phyloP scores from a whole-genome alignment of 2,113 vertebrate species.

The Oriolus oriolus region DNA sequence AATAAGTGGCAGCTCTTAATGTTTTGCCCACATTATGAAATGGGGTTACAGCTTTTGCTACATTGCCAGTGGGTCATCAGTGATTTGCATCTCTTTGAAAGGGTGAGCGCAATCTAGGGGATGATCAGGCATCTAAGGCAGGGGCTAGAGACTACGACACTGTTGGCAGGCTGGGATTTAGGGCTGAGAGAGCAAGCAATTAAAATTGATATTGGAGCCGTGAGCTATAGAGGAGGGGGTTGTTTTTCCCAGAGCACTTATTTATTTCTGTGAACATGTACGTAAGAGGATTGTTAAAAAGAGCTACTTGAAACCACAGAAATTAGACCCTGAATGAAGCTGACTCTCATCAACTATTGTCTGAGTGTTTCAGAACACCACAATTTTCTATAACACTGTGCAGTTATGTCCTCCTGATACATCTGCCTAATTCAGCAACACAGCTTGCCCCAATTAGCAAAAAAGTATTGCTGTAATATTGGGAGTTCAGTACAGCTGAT shows the following conservation, averaged over 20 bases:
- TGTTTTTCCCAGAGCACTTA: not conserved
- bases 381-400: not conserved
- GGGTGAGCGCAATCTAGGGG: rapidly evolving
- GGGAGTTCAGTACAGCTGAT: not conserved
- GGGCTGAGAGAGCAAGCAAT: not conserved
- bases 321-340: not conserved
- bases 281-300: not conserved
- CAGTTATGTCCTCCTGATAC: not conserved
- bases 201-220: not conserved
- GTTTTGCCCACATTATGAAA: not conserved
- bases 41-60: not conserved
- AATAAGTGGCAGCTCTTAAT: not conserved
- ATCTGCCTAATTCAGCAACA: not conserved
- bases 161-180: not conserved
- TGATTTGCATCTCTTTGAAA: not conserved
- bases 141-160: not conserved
- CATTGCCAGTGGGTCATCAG: not conserved
- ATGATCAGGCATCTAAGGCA: not conserved
- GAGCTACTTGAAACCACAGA: not conserved
- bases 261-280: not conserved
- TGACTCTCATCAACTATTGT: not conserved
- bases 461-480: not conserved
- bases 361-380: not conserved
- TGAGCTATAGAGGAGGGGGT: not conserved
- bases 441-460: not conserved